These are phyloP conservation scores for Dichetophora obliterata DNA, from an alignment of 2,888 invertebrate genomes.

Conservation along the genomic window DNA sequence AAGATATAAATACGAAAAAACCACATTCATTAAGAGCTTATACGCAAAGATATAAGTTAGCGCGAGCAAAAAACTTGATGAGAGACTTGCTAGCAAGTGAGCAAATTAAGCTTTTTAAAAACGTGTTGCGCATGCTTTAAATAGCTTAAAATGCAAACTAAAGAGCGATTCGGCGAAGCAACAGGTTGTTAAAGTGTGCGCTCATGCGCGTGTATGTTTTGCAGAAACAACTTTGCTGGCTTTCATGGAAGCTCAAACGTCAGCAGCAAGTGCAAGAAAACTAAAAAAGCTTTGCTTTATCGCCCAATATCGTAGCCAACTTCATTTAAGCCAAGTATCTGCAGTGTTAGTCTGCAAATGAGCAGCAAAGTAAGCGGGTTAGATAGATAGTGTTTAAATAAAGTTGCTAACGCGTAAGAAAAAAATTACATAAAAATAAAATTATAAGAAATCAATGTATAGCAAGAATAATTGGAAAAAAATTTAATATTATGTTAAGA, in stretches of 20 bases:
- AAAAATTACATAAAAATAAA: not conserved
- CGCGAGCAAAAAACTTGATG: not conserved
- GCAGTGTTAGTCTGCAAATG: slow-evolving; percentile 68
- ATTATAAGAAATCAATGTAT: slow-evolving; percentile 24
- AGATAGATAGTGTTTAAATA: slow-evolving; percentile 5
- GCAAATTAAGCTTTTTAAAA: not conserved
- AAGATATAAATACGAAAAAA: too few relatives aligned
- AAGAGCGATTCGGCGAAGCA: not conserved
- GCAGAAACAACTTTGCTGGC: not conserved
- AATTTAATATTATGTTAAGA: not conserved
- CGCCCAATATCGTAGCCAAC: slow-evolving; percentile 53
- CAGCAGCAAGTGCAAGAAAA: slow-evolving; percentile 21
- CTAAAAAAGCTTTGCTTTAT: not conserved
- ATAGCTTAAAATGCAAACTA: not conserved
- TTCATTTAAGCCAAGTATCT: slow-evolving; percentile 63
- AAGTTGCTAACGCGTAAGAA: not conserved
- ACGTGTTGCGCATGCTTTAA: slow-evolving; percentile 55
- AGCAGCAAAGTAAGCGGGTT: slow-evolving; percentile 66
- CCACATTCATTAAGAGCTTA: not conserved
- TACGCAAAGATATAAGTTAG: too few relatives aligned
- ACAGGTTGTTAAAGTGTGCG: not conserved
- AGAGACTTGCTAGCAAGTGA: not conserved
- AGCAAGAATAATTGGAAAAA: not conserved
- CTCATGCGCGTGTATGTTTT: not conserved
- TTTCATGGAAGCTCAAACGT: not conserved